These are phyloP conservation scores for Holotrichia oblita DNA, from an alignment of 1,140 invertebrate species.

Conservation along the genomic window DNA sequence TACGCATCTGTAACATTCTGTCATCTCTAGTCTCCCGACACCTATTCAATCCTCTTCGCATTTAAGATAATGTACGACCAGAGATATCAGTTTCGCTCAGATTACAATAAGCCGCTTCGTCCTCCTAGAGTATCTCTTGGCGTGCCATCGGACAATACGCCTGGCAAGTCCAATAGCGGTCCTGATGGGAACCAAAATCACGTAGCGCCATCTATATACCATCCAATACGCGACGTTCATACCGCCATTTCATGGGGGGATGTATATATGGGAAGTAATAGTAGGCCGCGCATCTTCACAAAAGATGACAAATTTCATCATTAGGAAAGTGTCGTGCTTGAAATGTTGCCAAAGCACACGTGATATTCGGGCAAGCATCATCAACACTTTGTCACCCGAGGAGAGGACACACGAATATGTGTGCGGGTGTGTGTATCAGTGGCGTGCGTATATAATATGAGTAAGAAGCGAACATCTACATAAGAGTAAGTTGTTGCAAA, in stretches of 20 bases:
- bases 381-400: constrained; percentile 8
- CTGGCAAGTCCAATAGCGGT: background rate
- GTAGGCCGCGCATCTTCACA: constrained; percentile 41
- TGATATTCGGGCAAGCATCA: constrained; percentile 17
- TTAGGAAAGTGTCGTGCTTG: constrained; percentile 47
- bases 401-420: background rate
- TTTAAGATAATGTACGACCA: constrained; percentile 16
- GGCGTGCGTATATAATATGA: too few species aligned
- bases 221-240: constrained; percentile 5
- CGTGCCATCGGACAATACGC: constrained; percentile 15
- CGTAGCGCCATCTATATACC: background rate
- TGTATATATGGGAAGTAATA: background rate
- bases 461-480: too few species aligned
- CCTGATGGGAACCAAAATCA: background rate
- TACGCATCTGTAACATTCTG: too few species aligned
- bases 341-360: constrained; percentile 32
- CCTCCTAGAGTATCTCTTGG: constrained; percentile 5
- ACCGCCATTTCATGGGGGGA: too few species aligned
- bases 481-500: too few species aligned
- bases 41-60: constrained; percentile 25
- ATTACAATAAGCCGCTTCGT: constrained; percentile 25
- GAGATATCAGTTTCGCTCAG: constrained; percentile 1
- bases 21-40: background rate
- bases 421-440: background rate
- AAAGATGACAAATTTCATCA: constrained; percentile 52